These are phyloP conservation scores for Eulithis prunata DNA, from an alignment of 2,888 invertebrate species.

Conservation along the genomic window DNA sequence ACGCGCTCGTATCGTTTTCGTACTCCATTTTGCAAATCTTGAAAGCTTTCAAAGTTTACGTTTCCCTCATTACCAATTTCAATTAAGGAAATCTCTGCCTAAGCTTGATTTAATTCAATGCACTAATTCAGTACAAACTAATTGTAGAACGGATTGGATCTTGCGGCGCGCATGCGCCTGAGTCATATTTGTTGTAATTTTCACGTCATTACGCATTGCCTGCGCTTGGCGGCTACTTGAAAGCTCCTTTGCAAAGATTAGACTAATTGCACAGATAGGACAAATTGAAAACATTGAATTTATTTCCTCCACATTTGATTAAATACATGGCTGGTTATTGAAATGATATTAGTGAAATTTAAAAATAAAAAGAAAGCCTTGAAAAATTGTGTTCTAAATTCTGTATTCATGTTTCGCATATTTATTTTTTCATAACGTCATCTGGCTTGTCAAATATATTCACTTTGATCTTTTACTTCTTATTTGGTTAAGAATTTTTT, in stretches of 20 bases:
- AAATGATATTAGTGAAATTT: no score
- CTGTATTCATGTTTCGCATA: no score
- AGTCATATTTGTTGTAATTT: conserved; percentile 73
- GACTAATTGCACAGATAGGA: conserved; percentile 39
- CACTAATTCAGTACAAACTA: conserved; percentile 28
- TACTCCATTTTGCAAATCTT: not conserved
- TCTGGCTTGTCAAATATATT: no score
- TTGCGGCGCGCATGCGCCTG: conserved; percentile 58
- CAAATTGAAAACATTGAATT: not conserved
- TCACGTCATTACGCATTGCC: conserved; percentile 74
- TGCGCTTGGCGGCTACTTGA: conserved; percentile 64
- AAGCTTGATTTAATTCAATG: conserved; percentile 28
- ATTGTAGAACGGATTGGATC: conserved; percentile 60
- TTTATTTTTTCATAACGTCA: no score
- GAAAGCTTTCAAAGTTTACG: not conserved
- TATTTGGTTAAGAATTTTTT: no score
- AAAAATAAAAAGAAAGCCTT: no score
- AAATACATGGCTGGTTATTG: not conserved
- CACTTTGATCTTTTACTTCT: no score
- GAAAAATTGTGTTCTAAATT: no score
- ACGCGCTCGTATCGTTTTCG: conserved; percentile 2
- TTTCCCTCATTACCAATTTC: conserved; percentile 27
- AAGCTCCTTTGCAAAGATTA: conserved; percentile 65
- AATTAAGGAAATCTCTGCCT: conserved; percentile 27
- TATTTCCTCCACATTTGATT: not conserved